Conservation (phyloP, 1,140 invertebrate genomes). For the Drosophila ohnishii region DNA sequence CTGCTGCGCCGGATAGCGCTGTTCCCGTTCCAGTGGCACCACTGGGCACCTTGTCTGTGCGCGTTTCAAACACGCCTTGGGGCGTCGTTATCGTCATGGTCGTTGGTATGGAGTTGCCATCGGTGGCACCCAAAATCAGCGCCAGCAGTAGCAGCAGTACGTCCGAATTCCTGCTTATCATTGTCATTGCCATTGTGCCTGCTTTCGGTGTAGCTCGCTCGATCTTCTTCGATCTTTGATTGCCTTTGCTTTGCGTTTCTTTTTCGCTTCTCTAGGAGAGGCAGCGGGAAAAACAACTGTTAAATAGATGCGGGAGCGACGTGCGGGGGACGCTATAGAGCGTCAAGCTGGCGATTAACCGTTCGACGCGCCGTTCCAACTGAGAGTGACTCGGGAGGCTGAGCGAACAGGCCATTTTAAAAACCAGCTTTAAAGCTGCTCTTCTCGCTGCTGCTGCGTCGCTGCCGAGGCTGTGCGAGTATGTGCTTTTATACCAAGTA, state of each 20-base stretch:
- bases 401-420: slow-evolving; percentile 59
- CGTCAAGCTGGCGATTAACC: slow-evolving; percentile 44
- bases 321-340: slow-evolving; percentile 9
- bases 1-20: slow-evolving; percentile 5
- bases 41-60: slow-evolving; percentile 52
- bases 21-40: slow-evolving; percentile 4
- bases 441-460: slow-evolving; percentile 10
- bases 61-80: slow-evolving; percentile 67
- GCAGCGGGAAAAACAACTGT: slow-evolving; percentile 49
- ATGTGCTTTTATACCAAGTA: slow-evolving; percentile 13
- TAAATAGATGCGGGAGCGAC: slow-evolving; percentile 23
- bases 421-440: slow-evolving; percentile 66
- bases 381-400: slow-evolving; percentile 67
- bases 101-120: slow-evolving; percentile 61
- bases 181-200: slow-evolving; percentile 32
- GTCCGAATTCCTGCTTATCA: slow-evolving; percentile 47
- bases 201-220: slow-evolving; percentile 7
- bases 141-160: slow-evolving; percentile 36
- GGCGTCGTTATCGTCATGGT: slow-evolving; percentile 63
- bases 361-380: slow-evolving; percentile 60
- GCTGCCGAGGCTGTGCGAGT: slow-evolving; percentile 3
- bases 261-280: slow-evolving; percentile 27
- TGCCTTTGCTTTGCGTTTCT: slow-evolving; percentile 33
- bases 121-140: slow-evolving; percentile 20
- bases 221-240: slow-evolving; percentile 31